Evolutionary conservation across 35 echinoderm and acorn worm genomes (phyloP).

Genomic region (Eucidaris tribuloides): DNA sequence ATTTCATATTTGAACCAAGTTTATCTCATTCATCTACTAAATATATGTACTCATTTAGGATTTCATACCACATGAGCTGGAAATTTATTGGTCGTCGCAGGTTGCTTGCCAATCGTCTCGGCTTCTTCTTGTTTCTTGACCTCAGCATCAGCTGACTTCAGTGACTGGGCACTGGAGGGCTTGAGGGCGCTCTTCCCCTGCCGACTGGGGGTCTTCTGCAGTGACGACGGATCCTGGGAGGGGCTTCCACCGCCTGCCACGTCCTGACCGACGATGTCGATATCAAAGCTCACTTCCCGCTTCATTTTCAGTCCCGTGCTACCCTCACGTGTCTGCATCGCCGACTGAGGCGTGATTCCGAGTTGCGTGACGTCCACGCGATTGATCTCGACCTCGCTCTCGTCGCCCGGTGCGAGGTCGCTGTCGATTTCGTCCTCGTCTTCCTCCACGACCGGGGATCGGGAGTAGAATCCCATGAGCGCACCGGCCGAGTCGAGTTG

Average conservation of each 20-base stretch:
- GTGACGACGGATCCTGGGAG: too few species aligned
- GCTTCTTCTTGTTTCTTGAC: too few species aligned
- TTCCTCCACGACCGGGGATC: constrained; percentile 8
- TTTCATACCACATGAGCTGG: too few species aligned
- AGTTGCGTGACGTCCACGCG: constrained; percentile 67
- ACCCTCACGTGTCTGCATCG: background rate
- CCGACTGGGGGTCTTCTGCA: constrained; percentile 30
- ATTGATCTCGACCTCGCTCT: constrained; percentile 58
- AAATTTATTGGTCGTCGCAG: too few species aligned
- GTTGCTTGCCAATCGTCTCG: too few species aligned
- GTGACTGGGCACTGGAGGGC: constrained; percentile 54
- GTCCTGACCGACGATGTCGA: constrained; percentile 47
- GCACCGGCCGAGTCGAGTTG: constrained; percentile 85
- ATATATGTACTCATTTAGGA: too few species aligned
- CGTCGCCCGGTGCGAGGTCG: constrained; percentile 85
- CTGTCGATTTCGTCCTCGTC: constrained; percentile 64
- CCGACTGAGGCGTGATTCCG: background rate
- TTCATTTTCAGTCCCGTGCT: constrained; percentile 34
- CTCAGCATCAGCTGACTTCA: too few species aligned
- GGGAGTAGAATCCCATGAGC: constrained; percentile 7
- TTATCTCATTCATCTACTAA: too few species aligned
- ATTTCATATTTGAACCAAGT: too few species aligned
- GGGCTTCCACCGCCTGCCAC: background rate
- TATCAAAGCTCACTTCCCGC: constrained; percentile 91
- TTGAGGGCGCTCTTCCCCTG: constrained; percentile 23